Conservation (phyloP, 2,888 invertebrate genomes). For the Vannuccia rotundouncinata region DNA sequence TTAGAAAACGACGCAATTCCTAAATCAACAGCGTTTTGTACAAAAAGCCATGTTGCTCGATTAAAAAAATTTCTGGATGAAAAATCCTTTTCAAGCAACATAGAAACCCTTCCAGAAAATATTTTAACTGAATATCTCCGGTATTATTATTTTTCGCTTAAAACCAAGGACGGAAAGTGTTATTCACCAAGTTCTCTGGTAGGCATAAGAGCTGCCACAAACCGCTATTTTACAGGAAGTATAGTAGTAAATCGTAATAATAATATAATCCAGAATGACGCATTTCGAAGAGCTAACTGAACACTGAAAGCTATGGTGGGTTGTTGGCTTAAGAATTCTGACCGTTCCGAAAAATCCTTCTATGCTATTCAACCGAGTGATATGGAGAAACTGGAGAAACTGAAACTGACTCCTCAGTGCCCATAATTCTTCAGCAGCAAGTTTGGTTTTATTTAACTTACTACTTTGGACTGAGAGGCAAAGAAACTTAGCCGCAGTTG, state of each 20-base stretch:
- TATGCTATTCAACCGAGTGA: conserved; percentile 28
- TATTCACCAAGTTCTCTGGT: conserved; percentile 32
- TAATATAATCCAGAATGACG: conserved; percentile 21
- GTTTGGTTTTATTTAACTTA: conserved; percentile 28
- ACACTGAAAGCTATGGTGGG: conserved; percentile 29
- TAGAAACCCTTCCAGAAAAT: conserved; percentile 30
- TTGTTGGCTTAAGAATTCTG: conserved; percentile 30
- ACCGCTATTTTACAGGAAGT: conserved; percentile 29
- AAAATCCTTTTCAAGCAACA: conserved; percentile 29
- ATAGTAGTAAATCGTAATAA: conserved; percentile 28
- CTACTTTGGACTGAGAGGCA: conserved; percentile 28
- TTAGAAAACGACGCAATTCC: conserved; percentile 27
- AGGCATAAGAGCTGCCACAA: conserved; percentile 22
- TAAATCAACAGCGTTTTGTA: conserved; percentile 30
- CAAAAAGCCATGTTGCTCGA: conserved; percentile 25
- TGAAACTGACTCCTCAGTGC: conserved; percentile 1
- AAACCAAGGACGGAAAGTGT: conserved; percentile 29
- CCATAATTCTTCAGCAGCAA: conserved; percentile 28
- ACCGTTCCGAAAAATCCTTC: conserved; percentile 18
- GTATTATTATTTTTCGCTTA: conserved; percentile 24
- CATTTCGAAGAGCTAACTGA: conserved; percentile 25
- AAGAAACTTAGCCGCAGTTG: conserved; percentile 30
- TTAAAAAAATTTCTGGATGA: conserved; percentile 12
- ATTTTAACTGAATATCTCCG: conserved; percentile 29
- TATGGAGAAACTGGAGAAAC: conserved; percentile 21